These are phyloP conservation scores for Cherax destructor DNA, from an alignment of 1,140 invertebrate species.

Conservation along the genomic window DNA sequence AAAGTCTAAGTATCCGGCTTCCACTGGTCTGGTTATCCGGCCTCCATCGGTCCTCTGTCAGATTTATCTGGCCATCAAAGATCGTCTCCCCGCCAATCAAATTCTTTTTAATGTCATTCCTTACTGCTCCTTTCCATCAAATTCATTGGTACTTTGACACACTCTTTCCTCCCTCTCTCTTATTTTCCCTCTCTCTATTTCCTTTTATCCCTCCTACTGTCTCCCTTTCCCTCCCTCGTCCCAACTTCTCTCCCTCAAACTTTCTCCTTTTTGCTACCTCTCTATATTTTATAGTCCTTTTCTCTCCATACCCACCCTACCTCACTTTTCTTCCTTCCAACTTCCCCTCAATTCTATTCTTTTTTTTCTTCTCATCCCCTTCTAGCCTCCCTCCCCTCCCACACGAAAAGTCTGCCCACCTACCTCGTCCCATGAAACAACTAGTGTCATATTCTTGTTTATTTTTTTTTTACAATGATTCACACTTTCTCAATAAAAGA, in stretches of 20 bases:
- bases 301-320: too few relatives aligned
- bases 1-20: too few relatives aligned
- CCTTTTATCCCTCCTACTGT: not conserved
- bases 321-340: not conserved
- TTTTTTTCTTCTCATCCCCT: not conserved
- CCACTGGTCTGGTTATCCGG: too few relatives aligned
- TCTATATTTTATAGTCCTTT: too few relatives aligned
- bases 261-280: too few relatives aligned
- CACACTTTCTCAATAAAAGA: not conserved
- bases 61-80: too few relatives aligned
- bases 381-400: conserved; percentile 15
- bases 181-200: not conserved
- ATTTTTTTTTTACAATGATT: not conserved
- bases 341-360: too few relatives aligned
- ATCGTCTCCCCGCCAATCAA: not conserved
- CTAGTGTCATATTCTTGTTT: too few relatives aligned
- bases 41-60: too few relatives aligned
- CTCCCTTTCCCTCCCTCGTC: too few relatives aligned
- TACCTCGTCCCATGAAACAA: too few relatives aligned
- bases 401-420: not conserved
- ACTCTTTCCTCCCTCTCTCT: not conserved
- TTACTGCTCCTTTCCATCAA: not conserved
- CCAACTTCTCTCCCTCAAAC: too few relatives aligned
- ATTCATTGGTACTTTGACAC: not conserved
- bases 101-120: not conserved